These are phyloP conservation scores for Polyommatus icarus DNA, from an alignment of 2,888 invertebrate species.

Conservation along the genomic window DNA sequence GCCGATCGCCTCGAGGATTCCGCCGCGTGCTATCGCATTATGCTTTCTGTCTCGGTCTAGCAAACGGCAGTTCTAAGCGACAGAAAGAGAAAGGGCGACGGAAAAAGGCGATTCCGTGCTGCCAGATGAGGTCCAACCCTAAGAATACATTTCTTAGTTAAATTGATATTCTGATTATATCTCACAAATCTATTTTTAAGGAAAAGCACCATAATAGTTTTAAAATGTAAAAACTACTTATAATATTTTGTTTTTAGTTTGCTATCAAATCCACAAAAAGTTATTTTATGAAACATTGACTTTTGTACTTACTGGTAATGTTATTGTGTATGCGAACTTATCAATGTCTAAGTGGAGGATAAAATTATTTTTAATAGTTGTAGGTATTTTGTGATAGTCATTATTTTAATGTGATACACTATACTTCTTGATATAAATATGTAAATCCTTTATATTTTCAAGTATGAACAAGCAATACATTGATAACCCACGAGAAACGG, in stretches of 20 bases:
- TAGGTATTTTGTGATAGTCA: not conserved
- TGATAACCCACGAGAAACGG: not conserved
- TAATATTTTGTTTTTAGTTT: not conserved
- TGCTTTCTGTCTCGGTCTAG: too few species aligned
- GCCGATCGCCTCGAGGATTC: too few species aligned
- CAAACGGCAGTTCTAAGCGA: too few species aligned
- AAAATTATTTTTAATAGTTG: not conserved
- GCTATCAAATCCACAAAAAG: not conserved
- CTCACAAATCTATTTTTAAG: constrained; percentile 1
- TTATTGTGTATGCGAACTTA: not conserved
- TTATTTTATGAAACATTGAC: not conserved
- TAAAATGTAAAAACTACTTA: not conserved
- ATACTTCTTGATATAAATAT: not conserved
- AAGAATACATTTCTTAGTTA: not conserved
- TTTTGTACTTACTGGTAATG: too few species aligned
- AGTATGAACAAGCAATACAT: constrained; percentile 10
- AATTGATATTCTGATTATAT: not conserved
- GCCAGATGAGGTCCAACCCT: too few species aligned
- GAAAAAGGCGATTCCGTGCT: too few species aligned
- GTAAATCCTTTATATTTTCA: not conserved
- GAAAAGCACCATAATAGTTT: not conserved
- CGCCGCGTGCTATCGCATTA: too few species aligned
- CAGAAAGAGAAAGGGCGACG: too few species aligned
- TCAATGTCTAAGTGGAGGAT: constrained; percentile 1
- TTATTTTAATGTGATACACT: not conserved